Evolutionary conservation across 2,797 vertebrate species (phyloP), one percentile per base, ranked within the genome.

Genomic region (Oreochromis mossambicus): DNA sequence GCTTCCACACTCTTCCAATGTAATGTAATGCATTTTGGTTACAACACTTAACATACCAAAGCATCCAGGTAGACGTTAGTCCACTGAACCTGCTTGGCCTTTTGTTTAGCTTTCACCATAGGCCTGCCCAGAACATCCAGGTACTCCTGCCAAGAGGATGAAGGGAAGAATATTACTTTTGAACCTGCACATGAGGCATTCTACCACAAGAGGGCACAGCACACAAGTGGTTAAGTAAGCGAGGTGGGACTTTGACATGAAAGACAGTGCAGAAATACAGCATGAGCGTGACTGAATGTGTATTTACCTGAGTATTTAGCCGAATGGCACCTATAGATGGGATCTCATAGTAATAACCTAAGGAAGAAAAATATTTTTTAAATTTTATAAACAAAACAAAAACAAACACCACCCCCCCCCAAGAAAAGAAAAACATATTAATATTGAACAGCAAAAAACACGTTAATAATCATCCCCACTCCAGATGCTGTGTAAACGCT

Each of bases 321-420:
- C 98, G 96, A 95, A 99, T 99, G 78, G 98, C 98, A 83, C 98
- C 98, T 92, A 99, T 99, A 24, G 98, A 99, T 1, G 98, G 98
- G 88, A 99, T 99, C 96, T 99, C 98, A 94, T 99, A 99, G 93
- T 98, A 99, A 93, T 98, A 99, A 56, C 98, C 98, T 99, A 87
- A 91, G 92, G 83, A 6, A 86, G 46, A 89, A 9, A 83, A 15
- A 78, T 1, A 36, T 1, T 21, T 66, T 36, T 21, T 1, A 3
- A 0, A 63, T 13, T 1, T 63, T 63, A 36, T n/a, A n/a, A 61
- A 36, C 17, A n/a, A 63, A 58, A 36, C 21, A 56, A 8, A 1
- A 14, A 3, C 9, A 2, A 1, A 36, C 34, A 36, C 2, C 54
- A 3, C 1, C 1, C 54, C 12, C 12, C 14, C 5, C 3, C 4